phyloP scores from a whole-genome alignment of 64 coral and sea anemone genomes.

The Acropora yongei region DNA sequence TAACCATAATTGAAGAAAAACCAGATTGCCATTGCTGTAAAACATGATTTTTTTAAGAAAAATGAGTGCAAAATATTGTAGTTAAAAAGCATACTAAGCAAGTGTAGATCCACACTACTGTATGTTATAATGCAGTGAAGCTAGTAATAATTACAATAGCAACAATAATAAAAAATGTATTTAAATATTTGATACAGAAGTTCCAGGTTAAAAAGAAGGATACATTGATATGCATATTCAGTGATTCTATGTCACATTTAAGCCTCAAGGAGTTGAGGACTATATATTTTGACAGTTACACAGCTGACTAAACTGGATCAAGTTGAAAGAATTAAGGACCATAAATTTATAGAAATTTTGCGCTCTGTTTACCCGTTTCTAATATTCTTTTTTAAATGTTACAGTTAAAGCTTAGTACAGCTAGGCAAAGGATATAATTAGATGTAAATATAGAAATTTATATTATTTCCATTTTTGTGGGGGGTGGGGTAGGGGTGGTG shows the following conservation, averaged over 20 bases:
- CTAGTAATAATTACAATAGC: conserved; percentile 65
- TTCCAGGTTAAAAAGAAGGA: conserved; percentile 53
- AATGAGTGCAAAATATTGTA: conserved; percentile 65
- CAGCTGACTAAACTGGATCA: too few species aligned
- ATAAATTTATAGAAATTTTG: too few species aligned
- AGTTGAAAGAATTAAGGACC: too few species aligned
- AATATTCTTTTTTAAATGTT: too few species aligned
- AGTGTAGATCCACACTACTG: conserved; percentile 71
- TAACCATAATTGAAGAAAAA: conserved; percentile 47
- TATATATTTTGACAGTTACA: too few species aligned
- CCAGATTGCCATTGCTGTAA: conserved; percentile 51
- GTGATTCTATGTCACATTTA: not conserved
- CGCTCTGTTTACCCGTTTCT: too few species aligned
- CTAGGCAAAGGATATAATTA: too few species aligned
- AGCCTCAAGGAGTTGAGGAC: too few species aligned
- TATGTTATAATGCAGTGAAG: conserved; percentile 56
- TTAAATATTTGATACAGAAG: conserved; percentile 70
- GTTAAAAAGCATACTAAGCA: conserved; percentile 63
- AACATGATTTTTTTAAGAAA: conserved; percentile 70
- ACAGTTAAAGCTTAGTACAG: too few species aligned
- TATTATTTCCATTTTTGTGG: too few species aligned
- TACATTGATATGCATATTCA: conserved; percentile 73
- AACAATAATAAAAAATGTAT: conserved; percentile 75
- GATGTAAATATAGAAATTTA: too few species aligned
- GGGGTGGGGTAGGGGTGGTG: too few species aligned